Evolutionary conservation across 1,140 invertebrate genomes (phyloP).

Genomic region (Drosophila guanche): DNA sequence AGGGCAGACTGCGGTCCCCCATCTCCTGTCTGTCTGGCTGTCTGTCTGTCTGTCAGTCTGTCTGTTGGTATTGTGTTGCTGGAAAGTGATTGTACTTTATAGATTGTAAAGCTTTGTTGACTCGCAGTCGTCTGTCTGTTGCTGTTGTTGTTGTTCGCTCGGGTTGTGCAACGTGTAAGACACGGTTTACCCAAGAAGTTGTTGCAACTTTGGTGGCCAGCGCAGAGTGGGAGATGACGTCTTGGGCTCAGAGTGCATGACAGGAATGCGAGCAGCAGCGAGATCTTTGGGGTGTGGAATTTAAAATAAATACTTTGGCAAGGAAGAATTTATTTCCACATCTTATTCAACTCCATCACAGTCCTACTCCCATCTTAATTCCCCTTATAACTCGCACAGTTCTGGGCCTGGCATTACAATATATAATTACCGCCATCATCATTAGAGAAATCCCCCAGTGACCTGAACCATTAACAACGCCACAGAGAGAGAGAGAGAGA

Average conservation of each 20-base stretch:
- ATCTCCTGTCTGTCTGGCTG: not conserved
- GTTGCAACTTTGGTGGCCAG: conserved; percentile 22
- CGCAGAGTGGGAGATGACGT: conserved; percentile 12
- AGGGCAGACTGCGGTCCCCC: conserved; percentile 50
- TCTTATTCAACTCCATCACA: too few species aligned
- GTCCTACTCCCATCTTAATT: not conserved
- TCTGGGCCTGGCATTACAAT: conserved; percentile 46
- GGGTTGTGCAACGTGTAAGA: conserved; percentile 45
- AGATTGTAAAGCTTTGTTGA: conserved; percentile 63
- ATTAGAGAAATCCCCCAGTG: conserved; percentile 57
- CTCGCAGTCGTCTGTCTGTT: conserved; percentile 17
- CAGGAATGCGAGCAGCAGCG: conserved; percentile 11
- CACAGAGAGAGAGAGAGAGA: conserved; percentile 27
- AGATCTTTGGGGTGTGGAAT: not conserved
- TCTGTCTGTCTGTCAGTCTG: conserved; percentile 1
- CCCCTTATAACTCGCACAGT: conserved; percentile 26
- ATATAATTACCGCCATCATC: conserved; percentile 67
- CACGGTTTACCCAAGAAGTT: conserved; percentile 51
- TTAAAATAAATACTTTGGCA: conserved; percentile 1
- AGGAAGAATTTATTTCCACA: not conserved
- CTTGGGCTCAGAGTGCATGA: conserved; percentile 23
- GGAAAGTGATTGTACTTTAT: conserved; percentile 69
- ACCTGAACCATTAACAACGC: conserved; percentile 53
- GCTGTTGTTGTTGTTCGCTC: conserved; percentile 12
- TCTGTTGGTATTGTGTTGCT: conserved; percentile 52